A percentile compares a stretch with the other conserved stretches of the same genome.
These are phyloP conservation scores for Siniperca obscura DNA, from an alignment of 2,797 vertebrate species.

Conservation along the genomic window DNA sequence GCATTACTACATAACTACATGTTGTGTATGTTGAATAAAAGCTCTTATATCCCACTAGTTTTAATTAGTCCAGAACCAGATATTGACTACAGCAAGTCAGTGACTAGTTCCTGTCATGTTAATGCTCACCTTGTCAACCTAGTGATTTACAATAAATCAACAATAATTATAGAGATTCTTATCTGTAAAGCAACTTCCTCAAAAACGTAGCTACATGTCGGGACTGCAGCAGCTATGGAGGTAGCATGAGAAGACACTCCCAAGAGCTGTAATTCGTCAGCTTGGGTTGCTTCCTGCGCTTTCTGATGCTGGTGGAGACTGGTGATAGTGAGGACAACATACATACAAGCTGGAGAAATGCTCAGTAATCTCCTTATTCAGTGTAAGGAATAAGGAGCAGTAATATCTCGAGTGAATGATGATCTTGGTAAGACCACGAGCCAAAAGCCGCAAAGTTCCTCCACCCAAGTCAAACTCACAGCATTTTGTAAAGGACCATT, in stretches of 20 bases:
- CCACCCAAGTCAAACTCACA: no score
- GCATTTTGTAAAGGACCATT: no score
- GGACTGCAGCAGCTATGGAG: not conserved
- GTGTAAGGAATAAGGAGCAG: no score
- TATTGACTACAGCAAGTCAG: not conserved
- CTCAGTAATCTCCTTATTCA: not conserved
- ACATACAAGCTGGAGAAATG: not conserved
- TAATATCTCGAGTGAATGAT: no score
- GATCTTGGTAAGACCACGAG: no score
- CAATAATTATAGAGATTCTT: not conserved
- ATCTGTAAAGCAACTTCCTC: not conserved
- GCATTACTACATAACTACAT: slow-evolving; percentile 43
- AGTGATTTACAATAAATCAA: slow-evolving; percentile 22
- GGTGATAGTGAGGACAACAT: not conserved
- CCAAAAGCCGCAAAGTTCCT: no score
- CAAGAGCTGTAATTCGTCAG: not conserved
- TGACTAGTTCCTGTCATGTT: slow-evolving; percentile 13
- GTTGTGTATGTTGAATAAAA: slow-evolving; percentile 44
- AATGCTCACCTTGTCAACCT: slow-evolving; percentile 7
- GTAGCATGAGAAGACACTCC: not conserved
- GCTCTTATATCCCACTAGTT: slow-evolving; percentile 26
- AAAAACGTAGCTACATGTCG: not conserved
- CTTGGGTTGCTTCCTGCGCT: not conserved
- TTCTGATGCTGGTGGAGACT: not conserved
- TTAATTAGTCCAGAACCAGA: slow-evolving; percentile 33